Base-by-base conservation (phyloP, 1,140 invertebrate genomes). In the Atta cephalotes region DNA sequence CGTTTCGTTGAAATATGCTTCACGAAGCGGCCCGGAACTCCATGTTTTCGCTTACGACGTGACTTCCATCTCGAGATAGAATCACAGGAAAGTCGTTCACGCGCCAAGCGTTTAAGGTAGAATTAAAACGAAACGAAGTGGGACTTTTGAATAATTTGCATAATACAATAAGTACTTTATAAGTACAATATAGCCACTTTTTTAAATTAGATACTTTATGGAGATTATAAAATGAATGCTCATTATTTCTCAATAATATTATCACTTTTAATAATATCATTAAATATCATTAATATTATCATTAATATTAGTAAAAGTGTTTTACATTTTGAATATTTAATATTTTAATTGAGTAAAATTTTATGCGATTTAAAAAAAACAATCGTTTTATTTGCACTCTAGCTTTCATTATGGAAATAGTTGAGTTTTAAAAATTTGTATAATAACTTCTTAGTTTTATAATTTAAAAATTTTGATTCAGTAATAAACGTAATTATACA, bases 1-100 rank as follows among this genome's bases (percentile, higher is more conserved):
- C 89, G 28, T 82, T 79, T 68, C 76, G 70, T 85, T 76, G 63
- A 88, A 81, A 87, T 72, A 88, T 90, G 78, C 63, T 89, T 87
- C 79, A 63, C 62, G 74, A 74, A 81, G 25, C 49, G 45, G 18
- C 0, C 3, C 21, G 35, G 39, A 25, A 49, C 21, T 58, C 39
- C 35, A 56, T 25, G 28, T 85, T 62, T 56, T 78, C 76, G 18
- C 49, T 31, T 53, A 18, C 28, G 51, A 77, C 45, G 86, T 68
- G 72, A 70, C 21, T 56, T 56, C 10, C 28, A 28, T 14, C 6
- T 18, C n/a, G 16, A 53, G 14, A 63, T 1, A 49, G 21, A 77
- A 49, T n/a, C 12, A 2, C 5, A 70, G 16, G 21, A 71, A 31
- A 71, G 21, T 56, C 14, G 12, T n/a, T 39, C 14, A 53, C 9